A percentile compares a stretch with the other conserved stretches of the same genome.
Conservation (phyloP, 2,113 vertebrate species). For the Macquaria australasica region DNA sequence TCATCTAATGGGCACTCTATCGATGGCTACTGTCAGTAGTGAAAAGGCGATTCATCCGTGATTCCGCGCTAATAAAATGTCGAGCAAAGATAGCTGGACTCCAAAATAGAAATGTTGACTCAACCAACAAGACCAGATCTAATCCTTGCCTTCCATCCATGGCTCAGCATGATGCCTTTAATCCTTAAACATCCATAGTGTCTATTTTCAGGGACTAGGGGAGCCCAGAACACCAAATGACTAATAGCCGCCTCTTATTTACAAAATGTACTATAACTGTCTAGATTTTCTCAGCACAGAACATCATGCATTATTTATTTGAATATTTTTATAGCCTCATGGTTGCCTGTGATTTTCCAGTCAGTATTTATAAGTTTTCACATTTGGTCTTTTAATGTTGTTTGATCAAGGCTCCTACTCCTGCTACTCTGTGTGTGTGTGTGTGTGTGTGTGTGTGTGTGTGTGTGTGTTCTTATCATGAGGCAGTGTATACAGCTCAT, state of each 20-base stretch:
- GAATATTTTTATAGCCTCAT: constrained; percentile 36
- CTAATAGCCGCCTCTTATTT: constrained; percentile 64
- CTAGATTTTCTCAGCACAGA: constrained; percentile 46
- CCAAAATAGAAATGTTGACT: constrained; percentile 63
- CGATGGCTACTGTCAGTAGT: constrained; percentile 14
- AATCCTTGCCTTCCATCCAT: constrained; percentile 28
- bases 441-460: neutral
- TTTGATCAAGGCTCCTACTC: constrained; percentile 30
- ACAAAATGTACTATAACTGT: constrained; percentile 38
- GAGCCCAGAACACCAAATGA: constrained; percentile 49
- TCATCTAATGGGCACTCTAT: constrained; percentile 32
- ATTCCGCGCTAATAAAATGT: constrained; percentile 43
- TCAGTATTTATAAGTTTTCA: constrained; percentile 56
- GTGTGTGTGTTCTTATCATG: neutral
- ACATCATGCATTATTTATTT: constrained; percentile 60
- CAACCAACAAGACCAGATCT: constrained; percentile 35
- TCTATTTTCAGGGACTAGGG: constrained; percentile 45
- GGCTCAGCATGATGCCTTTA: constrained; percentile 36
- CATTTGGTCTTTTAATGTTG: constrained; percentile 26
- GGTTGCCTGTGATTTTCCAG: constrained; percentile 38
- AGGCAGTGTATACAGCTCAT: neutral
- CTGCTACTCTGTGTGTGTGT: neutral
- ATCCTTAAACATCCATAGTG: constrained; percentile 45
- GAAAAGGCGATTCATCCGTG: constrained; percentile 45
- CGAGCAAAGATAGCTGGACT: constrained; percentile 28